Percentiles rank a stretch among this genome's conserved stretches.
Evolutionary conservation across 2,113 vertebrate genomes (phyloP).

Genomic region (Rattus rattus): DNA sequence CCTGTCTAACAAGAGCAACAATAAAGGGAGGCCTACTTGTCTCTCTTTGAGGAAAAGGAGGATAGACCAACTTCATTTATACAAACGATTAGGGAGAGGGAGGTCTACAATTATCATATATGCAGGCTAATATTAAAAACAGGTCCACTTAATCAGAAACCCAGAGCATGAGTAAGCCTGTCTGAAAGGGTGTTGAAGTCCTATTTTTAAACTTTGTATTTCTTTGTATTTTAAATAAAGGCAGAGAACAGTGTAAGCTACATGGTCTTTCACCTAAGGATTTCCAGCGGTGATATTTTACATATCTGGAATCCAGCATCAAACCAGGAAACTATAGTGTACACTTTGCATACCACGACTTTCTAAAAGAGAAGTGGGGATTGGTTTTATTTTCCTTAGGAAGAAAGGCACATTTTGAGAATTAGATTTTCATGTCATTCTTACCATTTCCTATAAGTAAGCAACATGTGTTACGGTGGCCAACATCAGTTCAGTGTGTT

Average conservation of each 20-base stretch:
- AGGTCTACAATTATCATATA: neutral
- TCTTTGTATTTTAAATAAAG: neutral
- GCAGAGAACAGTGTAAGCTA: neutral
- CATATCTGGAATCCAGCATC: neutral
- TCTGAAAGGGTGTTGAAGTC: neutral
- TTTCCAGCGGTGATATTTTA: neutral
- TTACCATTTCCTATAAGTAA: neutral
- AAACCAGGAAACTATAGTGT: neutral
- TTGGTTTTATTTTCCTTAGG: slow-evolving; percentile 21
- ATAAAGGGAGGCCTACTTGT: neutral
- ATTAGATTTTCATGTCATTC: neutral
- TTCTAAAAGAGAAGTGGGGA: neutral
- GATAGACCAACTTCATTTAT: neutral
- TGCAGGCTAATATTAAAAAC: neutral
- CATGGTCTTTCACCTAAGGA: neutral
- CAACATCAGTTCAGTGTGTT: neutral
- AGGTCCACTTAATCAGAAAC: neutral
- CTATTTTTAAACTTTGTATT: neutral
- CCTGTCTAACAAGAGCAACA: neutral
- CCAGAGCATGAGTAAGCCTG: neutral
- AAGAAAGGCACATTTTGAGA: neutral
- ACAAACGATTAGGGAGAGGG: neutral
- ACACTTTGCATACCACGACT: neutral
- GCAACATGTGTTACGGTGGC: neutral
- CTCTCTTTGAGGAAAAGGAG: neutral